A percentile compares a stretch with the other conserved stretches of the same genome.
Evolutionary conservation across 2,888 invertebrate genomes (phyloP).

Genomic region (Micoletzkya japonica): DNA sequence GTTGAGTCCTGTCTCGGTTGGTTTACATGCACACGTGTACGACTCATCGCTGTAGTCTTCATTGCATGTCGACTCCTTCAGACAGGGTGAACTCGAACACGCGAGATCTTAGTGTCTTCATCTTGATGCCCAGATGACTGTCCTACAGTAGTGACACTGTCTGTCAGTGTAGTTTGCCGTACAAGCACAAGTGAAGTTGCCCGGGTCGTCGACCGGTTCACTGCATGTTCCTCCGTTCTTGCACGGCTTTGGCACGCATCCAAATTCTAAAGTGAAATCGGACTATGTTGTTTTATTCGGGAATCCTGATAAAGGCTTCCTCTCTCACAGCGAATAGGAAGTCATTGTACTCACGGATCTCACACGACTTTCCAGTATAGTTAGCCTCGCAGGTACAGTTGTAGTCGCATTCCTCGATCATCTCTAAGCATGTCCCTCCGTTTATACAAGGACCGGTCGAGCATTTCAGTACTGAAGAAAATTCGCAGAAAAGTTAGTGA

Average conservation of each 20-base stretch:
- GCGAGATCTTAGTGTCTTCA: neutral
- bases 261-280: neutral
- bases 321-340: too few relatives aligned
- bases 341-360: neutral
- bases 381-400: neutral
- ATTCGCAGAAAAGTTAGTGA: too few relatives aligned
- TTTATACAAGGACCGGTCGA: neutral
- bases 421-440: neutral
- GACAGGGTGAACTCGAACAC: neutral
- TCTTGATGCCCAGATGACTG: too few relatives aligned
- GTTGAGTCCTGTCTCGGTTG: neutral
- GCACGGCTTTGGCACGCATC: neutral
- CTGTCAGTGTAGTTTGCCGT: neutral
- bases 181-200: neutral
- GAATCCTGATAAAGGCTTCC: too few relatives aligned
- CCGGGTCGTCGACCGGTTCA: neutral
- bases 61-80: neutral
- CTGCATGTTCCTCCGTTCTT: neutral
- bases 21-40: neutral
- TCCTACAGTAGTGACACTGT: neutral
- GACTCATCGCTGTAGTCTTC: neutral
- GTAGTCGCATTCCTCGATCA: neutral
- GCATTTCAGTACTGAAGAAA: too few relatives aligned
- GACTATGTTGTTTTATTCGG: too few relatives aligned
- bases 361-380: neutral